Evolutionary conservation across 2,797 vertebrate genomes (phyloP).

Genomic region (Sebastes wilsoni): DNA sequence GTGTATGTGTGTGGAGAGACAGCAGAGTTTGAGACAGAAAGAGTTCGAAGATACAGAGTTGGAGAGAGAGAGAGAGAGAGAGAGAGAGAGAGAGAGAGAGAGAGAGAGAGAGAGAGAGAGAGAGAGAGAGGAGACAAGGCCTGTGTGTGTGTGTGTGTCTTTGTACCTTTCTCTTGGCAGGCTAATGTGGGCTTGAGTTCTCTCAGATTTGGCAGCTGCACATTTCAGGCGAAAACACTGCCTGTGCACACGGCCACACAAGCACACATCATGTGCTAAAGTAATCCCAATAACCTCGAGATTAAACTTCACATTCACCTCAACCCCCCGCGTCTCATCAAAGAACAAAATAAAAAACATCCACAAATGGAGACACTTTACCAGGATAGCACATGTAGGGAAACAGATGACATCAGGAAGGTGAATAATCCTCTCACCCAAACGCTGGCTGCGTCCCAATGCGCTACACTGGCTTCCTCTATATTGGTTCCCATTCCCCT

Average conservation of each 20-base stretch:
- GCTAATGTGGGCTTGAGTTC: conserved; percentile 75
- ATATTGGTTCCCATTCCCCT: conserved; percentile 14
- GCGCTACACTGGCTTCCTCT: conserved; percentile 8
- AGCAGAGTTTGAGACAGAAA: conserved; percentile 57
- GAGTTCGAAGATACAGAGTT: conserved; percentile 66
- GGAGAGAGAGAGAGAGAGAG: conserved; percentile 49
- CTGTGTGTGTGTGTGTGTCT: conserved; percentile 40
- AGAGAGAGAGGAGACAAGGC: conserved; percentile 30
- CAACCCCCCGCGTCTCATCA: conserved; percentile 10
- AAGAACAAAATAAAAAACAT: background rate
- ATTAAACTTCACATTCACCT: conserved; percentile 36
- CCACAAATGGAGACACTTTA: conserved; percentile 22
- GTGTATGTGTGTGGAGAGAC: conserved; percentile 57
- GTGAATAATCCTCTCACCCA: conserved; percentile 27
- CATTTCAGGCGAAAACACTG: conserved; percentile 49
- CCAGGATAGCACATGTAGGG: conserved; percentile 12
- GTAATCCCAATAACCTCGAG: conserved; percentile 34
- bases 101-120: conserved; percentile 30
- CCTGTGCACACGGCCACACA: conserved; percentile 30
- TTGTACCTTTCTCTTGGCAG: conserved; percentile 76
- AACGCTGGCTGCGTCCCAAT: background rate
- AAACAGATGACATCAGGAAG: conserved; percentile 45
- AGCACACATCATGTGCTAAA: conserved; percentile 24
- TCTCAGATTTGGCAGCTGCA: conserved; percentile 78
- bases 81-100: conserved; percentile 14